phyloP scores from a whole-genome alignment of 2,113 vertebrate species.

The Pangasianodon hypophthalmus region DNA sequence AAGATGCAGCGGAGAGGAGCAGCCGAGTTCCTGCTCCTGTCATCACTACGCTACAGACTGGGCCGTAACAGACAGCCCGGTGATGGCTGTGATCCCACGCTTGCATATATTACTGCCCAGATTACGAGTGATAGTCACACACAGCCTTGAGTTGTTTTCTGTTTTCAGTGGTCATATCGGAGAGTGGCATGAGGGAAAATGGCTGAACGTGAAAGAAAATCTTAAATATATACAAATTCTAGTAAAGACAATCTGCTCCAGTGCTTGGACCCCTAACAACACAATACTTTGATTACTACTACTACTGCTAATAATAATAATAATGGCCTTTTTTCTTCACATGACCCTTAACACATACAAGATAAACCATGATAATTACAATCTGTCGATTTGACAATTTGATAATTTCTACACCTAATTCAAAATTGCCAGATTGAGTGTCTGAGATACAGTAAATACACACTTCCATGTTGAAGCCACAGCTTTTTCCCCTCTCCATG shows the following conservation, averaged over 20 bases:
- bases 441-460: background rate
- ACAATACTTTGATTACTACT: background rate
- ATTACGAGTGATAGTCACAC: constrained; percentile 20
- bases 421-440: background rate
- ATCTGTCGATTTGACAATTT: too few species aligned
- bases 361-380: too few species aligned
- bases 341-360: background rate
- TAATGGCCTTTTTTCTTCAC: background rate
- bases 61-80: constrained; percentile 70
- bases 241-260: background rate
- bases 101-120: constrained; percentile 56
- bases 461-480: background rate
- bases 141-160: background rate
- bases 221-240: background rate
- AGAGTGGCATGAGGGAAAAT: background rate
- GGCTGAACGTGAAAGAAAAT: too few species aligned
- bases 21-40: constrained; percentile 56
- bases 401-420: too few species aligned
- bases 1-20: constrained; percentile 41
- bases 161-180: background rate
- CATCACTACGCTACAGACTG: constrained; percentile 65
- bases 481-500: background rate
- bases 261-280: background rate
- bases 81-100: constrained; percentile 67
- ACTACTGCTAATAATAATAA: background rate